Conservation (phyloP, 1,140 invertebrate species). For the Neodiprion pinetum region DNA sequence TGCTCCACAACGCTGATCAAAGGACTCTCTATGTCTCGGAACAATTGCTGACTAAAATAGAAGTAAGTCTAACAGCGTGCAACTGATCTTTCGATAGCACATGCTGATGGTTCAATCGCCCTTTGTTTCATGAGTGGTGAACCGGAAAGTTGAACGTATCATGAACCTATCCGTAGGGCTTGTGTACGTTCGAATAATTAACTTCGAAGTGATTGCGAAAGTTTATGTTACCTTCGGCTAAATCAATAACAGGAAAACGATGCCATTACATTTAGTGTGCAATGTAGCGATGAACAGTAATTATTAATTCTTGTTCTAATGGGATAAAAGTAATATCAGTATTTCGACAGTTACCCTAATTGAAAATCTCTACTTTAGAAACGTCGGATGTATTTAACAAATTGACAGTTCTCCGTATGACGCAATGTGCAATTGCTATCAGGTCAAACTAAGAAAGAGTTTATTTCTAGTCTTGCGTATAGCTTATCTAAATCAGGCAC, state of each 20-base stretch:
- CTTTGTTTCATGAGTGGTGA: neutral
- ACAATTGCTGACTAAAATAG: slow-evolving; percentile 38
- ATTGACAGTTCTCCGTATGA: too few species aligned
- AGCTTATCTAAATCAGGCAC: slow-evolving; percentile 1
- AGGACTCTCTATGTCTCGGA: slow-evolving; percentile 39
- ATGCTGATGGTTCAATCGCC: neutral
- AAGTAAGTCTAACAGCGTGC: slow-evolving; percentile 38
- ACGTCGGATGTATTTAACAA: too few species aligned
- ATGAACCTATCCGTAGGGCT: neutral
- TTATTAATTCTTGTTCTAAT: too few species aligned
- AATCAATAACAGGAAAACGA: neutral
- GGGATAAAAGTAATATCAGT: too few species aligned
- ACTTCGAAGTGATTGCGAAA: neutral
- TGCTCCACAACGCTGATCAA: slow-evolving; percentile 13
- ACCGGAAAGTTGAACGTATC: neutral
- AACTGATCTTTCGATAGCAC: neutral
- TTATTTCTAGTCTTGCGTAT: neutral
- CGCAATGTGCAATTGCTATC: neutral
- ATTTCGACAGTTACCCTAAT: too few species aligned
- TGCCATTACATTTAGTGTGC: too few species aligned
- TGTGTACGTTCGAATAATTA: neutral
- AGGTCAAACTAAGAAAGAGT: neutral
- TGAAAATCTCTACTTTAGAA: too few species aligned
- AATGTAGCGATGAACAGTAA: too few species aligned
- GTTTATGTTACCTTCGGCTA: neutral